Conservation (phyloP, 1,140 invertebrate species). For the Aplysia californica region DNA sequence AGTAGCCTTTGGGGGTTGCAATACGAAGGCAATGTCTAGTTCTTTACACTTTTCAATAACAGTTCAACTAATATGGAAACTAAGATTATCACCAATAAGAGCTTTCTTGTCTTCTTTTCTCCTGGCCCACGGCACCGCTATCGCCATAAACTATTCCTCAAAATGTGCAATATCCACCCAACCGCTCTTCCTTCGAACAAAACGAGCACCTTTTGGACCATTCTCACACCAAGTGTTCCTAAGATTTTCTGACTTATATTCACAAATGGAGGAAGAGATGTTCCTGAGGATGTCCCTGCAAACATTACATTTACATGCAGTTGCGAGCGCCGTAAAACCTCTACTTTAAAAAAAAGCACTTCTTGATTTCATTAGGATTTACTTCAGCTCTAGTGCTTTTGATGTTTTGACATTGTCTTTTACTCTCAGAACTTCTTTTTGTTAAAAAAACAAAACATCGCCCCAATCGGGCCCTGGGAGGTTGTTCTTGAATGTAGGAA, state of each 20-base stretch:
- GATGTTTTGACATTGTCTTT: slow-evolving; percentile 8
- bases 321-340: slow-evolving; percentile 41
- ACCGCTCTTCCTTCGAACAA: no score
- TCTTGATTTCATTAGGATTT: background rate
- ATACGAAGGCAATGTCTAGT: slow-evolving; percentile 35
- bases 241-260: slow-evolving; percentile 60
- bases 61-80: slow-evolving; percentile 46
- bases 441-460: background rate
- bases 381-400: slow-evolving; percentile 10
- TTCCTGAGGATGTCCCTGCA: slow-evolving; percentile 41
- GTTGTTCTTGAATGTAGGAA: background rate
- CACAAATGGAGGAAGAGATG: slow-evolving; percentile 57
- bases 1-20: slow-evolving; percentile 39
- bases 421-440: background rate
- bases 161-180: no score
- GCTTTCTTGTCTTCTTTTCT: no score
- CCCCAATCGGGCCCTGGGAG: no score
- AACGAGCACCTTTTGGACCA: slow-evolving; percentile 52
- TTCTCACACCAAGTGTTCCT: slow-evolving; percentile 54
- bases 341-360: background rate
- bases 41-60: slow-evolving; percentile 30
- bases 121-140: slow-evolving; percentile 46
- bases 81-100: no score
- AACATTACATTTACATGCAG: slow-evolving; percentile 18
- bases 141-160: slow-evolving; percentile 54